A percentile compares a stretch with the other conserved stretches of the same genome.
Evolutionary conservation across 64 coral and sea anemone genomes (phyloP).

Genomic region (Trachythela sp.): DNA sequence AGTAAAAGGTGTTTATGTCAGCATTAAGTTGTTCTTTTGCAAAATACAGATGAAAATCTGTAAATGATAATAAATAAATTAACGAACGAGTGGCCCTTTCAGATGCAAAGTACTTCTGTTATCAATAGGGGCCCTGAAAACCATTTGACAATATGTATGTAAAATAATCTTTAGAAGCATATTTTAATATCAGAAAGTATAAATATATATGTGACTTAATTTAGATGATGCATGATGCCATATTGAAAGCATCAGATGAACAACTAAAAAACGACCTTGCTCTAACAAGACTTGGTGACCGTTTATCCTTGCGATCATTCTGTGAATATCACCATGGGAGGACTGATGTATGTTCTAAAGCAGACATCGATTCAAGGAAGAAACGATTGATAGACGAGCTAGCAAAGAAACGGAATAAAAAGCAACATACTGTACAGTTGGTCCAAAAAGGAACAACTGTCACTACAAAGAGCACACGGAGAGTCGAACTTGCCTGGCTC

Average conservation of each 20-base stretch:
- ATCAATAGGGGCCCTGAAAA: no score
- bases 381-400: not conserved
- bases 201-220: not conserved
- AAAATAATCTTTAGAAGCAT: not conserved
- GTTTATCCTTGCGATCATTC: not conserved
- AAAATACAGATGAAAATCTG: no score
- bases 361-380: not conserved
- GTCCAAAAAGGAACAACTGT: not conserved
- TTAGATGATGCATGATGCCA: not conserved
- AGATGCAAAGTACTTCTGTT: no score
- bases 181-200: no score
- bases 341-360: not conserved
- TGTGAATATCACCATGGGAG: not conserved
- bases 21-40: no score
- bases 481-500: not conserved
- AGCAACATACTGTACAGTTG: not conserved
- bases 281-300: not conserved
- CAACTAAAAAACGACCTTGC: not conserved
- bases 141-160: not conserved
- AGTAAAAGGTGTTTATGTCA: no score
- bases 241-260: not conserved
- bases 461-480: not conserved
- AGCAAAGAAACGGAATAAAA: not conserved
- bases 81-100: no score
- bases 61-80: no score